These are phyloP conservation scores for Rhea pennata DNA, from an alignment of 2,113 vertebrate species.

Conservation along the genomic window DNA sequence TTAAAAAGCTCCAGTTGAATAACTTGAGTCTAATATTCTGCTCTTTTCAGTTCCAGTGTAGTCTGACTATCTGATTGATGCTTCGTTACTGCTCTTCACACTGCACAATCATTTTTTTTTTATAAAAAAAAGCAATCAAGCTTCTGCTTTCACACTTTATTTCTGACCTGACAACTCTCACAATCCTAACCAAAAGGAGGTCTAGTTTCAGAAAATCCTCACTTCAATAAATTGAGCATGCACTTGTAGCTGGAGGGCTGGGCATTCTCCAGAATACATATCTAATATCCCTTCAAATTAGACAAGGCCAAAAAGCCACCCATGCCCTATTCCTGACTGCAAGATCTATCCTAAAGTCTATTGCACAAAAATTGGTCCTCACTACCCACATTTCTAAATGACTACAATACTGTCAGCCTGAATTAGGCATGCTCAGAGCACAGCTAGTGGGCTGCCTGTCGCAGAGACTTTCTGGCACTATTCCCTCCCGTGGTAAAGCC, in stretches of 20 bases:
- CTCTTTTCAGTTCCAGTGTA: neutral
- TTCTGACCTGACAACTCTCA: neutral
- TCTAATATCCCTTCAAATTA: neutral
- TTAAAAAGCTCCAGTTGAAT: neutral
- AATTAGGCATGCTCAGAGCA: neutral
- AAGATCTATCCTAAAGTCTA: neutral
- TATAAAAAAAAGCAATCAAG: neutral
- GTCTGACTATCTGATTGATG: neutral
- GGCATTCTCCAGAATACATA: neutral
- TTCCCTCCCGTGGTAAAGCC: neutral
- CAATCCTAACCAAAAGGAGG: neutral
- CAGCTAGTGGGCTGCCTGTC: neutral
- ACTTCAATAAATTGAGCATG: neutral
- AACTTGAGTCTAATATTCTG: neutral
- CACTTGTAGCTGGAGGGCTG: neutral
- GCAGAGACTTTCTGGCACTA: neutral
- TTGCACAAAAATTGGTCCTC: neutral
- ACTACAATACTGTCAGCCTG: neutral
- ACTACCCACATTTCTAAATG: fast-evolving
- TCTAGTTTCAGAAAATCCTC: neutral
- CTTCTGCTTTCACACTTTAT: neutral
- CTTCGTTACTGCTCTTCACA: neutral
- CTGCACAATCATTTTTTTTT: neutral
- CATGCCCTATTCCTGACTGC: neutral
- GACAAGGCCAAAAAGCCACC: neutral